A percentile compares a stretch with the other conserved stretches of the same genome.
Evolutionary conservation across 92 coral and sea anemone genomes (phyloP).

Genomic region (Phenganax subtilis): DNA sequence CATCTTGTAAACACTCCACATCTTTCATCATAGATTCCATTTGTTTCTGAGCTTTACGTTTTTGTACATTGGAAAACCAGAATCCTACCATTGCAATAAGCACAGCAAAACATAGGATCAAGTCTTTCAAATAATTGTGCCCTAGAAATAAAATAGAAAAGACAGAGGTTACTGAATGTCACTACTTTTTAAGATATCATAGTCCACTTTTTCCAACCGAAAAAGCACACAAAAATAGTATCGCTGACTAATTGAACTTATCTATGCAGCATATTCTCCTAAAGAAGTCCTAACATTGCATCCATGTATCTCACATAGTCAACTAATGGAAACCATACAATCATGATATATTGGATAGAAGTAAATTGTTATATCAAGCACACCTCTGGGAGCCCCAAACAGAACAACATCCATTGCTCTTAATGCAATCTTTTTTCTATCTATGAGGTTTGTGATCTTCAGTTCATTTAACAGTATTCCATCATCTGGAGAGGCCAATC

Average conservation of each 20-base stretch:
- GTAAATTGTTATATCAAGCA: no score
- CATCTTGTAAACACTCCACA: conserved; percentile 72
- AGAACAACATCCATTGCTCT: conserved; percentile 95
- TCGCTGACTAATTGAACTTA: no score
- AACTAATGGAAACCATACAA: not conserved
- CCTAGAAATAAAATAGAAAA: conserved; percentile 55
- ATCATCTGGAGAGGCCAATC: conserved; percentile 80
- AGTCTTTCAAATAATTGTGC: conserved; percentile 83
- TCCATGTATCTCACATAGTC: not conserved
- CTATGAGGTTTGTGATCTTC: conserved; percentile 75
- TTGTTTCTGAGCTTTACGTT: conserved; percentile 84
- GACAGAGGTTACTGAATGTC: not conserved
- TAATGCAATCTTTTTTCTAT: conserved; percentile 87
- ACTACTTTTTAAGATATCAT: not conserved
- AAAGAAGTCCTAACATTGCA: not conserved
- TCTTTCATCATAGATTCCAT: conserved; percentile 88
- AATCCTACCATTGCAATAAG: conserved; percentile 83
- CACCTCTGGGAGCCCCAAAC: conserved; percentile 87
- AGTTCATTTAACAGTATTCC: conserved; percentile 65
- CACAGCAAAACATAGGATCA: conserved; percentile 84
- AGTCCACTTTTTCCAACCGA: not conserved
- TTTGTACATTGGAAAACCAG: conserved; percentile 89
- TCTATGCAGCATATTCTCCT: not conserved
- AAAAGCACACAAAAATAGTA: not conserved
- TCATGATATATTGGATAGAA: not conserved